Evolutionary conservation across 2,113 vertebrate species (phyloP), one percentile per base, ranked within the genome.

Genomic region (Brachionichthys hirsutus): DNA sequence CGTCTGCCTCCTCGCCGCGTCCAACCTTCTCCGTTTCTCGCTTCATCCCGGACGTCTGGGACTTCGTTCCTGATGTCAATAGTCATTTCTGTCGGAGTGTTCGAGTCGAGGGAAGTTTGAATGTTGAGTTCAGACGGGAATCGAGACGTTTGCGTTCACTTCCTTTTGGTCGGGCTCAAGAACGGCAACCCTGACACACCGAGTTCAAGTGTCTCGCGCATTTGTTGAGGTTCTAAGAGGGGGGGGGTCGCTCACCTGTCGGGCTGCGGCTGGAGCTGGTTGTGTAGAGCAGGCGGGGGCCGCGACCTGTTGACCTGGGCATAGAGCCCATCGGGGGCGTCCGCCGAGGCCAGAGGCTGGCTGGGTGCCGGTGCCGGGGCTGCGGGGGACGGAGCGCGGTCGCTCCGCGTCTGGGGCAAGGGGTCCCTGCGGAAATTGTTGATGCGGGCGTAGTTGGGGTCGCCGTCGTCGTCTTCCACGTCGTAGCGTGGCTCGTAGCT

Each of bases 381-480:
- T 52, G 84, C 89, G 1, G 88, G 93, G 85, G 69, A 93, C 81
- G 15, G 92, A 4, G 92, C 75, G 41, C 71, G 84, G 1, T 55
- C 80, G 2, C 80, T 62, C 2, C 93, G 90, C 75, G 54, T 10
- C 54, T 59, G 46, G 78, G 92, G 61, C 72, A 92, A 19, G 74
- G 82, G 91, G 0, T 82, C 80, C 18, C 93, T 93, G 66, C 92
- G 90, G 87, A 97, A 98, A 77, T 93, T 90, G 87, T 88, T 92
- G 70, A 98, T 94, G 80, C 92, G 92, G 60, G 95, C 95, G 3
- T 98, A 98, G 92, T 95, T 95, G 16, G 95, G 96, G 85, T 98
- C 95, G 35, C 83, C 80, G 64, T 97, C 94, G 60, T 98, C 94
- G 34, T 98, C 97, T 0, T 95, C 94, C 19, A 95, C 75, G 15